Evolutionary conservation across 2,888 invertebrate genomes (phyloP).

Genomic region (Drosophila prolongata): DNA sequence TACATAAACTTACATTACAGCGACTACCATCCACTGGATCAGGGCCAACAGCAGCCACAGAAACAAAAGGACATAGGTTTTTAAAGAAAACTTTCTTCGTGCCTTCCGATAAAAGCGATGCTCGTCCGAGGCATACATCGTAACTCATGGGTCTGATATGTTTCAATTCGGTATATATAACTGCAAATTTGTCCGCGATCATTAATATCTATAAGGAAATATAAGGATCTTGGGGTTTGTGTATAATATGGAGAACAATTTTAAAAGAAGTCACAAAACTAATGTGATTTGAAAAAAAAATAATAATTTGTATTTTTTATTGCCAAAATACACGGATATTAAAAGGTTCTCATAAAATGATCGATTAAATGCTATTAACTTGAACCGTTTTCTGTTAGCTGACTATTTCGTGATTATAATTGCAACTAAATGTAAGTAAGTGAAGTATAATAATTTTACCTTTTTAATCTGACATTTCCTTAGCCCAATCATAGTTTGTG

Average conservation of each 20-base stretch:
- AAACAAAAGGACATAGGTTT: slow-evolving; percentile 36
- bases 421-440: no score
- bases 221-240: background rate
- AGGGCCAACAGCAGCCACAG: slow-evolving; percentile 49
- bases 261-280: slow-evolving; percentile 1
- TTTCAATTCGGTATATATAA: background rate
- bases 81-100: slow-evolving; percentile 43
- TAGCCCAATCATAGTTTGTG: background rate
- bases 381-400: no score
- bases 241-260: background rate
- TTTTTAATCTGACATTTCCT: background rate
- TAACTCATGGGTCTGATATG: slow-evolving; percentile 10
- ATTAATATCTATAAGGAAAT: background rate
- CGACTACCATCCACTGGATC: slow-evolving; percentile 45
- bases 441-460: no score
- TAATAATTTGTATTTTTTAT: no score
- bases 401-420: no score
- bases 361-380: no score
- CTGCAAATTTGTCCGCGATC: slow-evolving; percentile 1
- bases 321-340: no score
- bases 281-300: slow-evolving; percentile 9
- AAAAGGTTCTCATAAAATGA: no score
- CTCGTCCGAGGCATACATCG: slow-evolving; percentile 40
- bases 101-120: slow-evolving; percentile 16
- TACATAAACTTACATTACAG: slow-evolving; percentile 39